These are phyloP conservation scores for Lutjanus campechanus DNA, from an alignment of 2,797 vertebrate species.

Conservation along the genomic window DNA sequence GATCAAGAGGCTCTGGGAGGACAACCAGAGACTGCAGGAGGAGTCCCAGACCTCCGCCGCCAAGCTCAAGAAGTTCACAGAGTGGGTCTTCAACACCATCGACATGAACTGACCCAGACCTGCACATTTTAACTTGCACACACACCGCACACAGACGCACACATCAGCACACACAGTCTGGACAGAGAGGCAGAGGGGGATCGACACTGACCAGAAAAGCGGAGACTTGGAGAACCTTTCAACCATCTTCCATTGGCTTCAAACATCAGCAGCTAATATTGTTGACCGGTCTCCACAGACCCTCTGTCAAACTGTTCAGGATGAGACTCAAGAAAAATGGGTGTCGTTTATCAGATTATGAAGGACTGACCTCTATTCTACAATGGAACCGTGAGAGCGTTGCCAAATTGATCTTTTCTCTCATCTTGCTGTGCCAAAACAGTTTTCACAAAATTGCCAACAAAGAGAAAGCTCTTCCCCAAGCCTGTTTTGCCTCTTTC, in stretches of 20 bases:
- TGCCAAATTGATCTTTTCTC: slow-evolving; percentile 25
- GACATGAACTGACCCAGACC: slow-evolving; percentile 92
- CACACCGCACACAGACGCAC: slow-evolving; percentile 12
- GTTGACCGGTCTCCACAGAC: slow-evolving; percentile 18
- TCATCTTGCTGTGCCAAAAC: slow-evolving; percentile 46
- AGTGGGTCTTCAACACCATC: slow-evolving; percentile 99
- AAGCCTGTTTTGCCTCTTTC: slow-evolving; percentile 12
- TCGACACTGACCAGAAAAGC: neutral
- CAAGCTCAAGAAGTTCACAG: slow-evolving; percentile 98
- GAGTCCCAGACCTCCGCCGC: slow-evolving; percentile 96
- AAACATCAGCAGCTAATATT: slow-evolving; percentile 20
- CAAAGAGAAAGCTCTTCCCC: slow-evolving; percentile 36
- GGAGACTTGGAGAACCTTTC: slow-evolving; percentile 18
- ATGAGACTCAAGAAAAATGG: slow-evolving; percentile 42
- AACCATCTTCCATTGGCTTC: slow-evolving; percentile 40
- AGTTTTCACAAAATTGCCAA: slow-evolving; percentile 24
- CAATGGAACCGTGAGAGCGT: neutral
- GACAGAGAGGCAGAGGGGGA: slow-evolving; percentile 24
- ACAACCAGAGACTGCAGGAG: slow-evolving; percentile 97
- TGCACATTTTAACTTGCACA: neutral
- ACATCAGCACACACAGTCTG: slow-evolving; percentile 41
- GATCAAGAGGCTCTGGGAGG: slow-evolving; percentile 95
- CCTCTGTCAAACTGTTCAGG: slow-evolving; percentile 54
- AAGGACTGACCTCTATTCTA: slow-evolving; percentile 41
- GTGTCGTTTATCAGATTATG: slow-evolving; percentile 21